These are phyloP conservation scores for Symphodus melops DNA, from an alignment of 2,113 vertebrate species.

Conservation along the genomic window DNA sequence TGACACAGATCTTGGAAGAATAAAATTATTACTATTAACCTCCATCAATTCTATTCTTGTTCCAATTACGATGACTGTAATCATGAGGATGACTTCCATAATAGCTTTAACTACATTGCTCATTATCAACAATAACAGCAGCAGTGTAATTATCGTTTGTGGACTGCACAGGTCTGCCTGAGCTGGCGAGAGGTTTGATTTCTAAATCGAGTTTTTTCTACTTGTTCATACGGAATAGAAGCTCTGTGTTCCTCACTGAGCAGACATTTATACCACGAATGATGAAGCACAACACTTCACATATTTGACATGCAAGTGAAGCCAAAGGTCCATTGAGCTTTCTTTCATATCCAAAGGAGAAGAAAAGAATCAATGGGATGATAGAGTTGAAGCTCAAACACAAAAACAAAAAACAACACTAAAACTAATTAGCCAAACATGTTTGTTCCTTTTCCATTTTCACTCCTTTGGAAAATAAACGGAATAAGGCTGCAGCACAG, in stretches of 20 bases:
- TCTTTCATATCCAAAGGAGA: background rate
- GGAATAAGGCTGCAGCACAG: background rate
- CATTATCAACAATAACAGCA: constrained; percentile 5
- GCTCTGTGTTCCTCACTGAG: background rate
- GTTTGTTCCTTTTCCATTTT: constrained; percentile 4
- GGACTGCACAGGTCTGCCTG: background rate
- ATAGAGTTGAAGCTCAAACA: background rate
- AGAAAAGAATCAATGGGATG: background rate
- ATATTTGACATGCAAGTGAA: constrained; percentile 29
- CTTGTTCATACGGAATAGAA: constrained; percentile 2
- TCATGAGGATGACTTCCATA: background rate
- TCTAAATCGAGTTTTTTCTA: background rate
- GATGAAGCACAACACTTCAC: background rate
- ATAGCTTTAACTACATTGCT: background rate
- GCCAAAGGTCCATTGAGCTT: background rate
- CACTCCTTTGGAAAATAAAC: constrained; percentile 3
- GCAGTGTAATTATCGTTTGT: constrained; percentile 4
- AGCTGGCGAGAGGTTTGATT: background rate
- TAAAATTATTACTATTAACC: background rate
- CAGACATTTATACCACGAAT: background rate
- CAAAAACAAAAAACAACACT: background rate
- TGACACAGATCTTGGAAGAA: constrained; percentile 83
- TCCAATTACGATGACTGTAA: constrained; percentile 9
- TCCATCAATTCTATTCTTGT: background rate
- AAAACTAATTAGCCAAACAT: constrained; percentile 25